Percentiles rank a stretch among this genome's conserved stretches.
These are phyloP conservation scores for Scolopax mira DNA, from an alignment of 2,113 vertebrate species.

Conservation along the genomic window DNA sequence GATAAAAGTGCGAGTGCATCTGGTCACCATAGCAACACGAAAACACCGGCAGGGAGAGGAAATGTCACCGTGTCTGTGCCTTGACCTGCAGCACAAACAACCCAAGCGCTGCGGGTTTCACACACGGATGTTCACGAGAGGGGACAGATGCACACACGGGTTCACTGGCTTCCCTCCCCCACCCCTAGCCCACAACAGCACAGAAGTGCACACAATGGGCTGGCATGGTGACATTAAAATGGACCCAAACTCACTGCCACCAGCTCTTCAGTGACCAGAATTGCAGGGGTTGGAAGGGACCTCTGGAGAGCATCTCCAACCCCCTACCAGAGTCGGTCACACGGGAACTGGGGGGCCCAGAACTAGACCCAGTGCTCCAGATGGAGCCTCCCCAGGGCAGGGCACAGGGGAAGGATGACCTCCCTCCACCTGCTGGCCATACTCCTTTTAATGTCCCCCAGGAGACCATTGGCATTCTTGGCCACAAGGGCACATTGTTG, in stretches of 20 bases:
- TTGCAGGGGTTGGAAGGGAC: not conserved
- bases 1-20: constrained; percentile 41
- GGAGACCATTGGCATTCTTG: not conserved
- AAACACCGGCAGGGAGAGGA: constrained; percentile 26
- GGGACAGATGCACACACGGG: not conserved
- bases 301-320: not conserved
- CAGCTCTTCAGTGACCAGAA: fast-evolving
- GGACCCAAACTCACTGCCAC: not conserved
- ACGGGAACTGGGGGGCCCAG: not conserved
- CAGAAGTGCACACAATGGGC: fast-evolving
- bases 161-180: not conserved
- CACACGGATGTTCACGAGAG: fast-evolving
- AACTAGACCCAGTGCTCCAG: not conserved
- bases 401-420: not conserved
- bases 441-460: not conserved
- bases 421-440: not conserved
- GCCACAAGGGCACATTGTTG: not conserved
- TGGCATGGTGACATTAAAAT: fast-evolving
- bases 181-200: too few species aligned
- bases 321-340: not conserved
- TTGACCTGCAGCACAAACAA: constrained; percentile 11
- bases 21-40: constrained; percentile 69
- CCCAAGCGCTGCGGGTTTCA: not conserved
- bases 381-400: not conserved
- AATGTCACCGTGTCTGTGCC: constrained; percentile 11